These are phyloP conservation scores for Philypnodon macrostomus DNA, from an alignment of 2,797 vertebrate genomes.

Conservation along the genomic window DNA sequence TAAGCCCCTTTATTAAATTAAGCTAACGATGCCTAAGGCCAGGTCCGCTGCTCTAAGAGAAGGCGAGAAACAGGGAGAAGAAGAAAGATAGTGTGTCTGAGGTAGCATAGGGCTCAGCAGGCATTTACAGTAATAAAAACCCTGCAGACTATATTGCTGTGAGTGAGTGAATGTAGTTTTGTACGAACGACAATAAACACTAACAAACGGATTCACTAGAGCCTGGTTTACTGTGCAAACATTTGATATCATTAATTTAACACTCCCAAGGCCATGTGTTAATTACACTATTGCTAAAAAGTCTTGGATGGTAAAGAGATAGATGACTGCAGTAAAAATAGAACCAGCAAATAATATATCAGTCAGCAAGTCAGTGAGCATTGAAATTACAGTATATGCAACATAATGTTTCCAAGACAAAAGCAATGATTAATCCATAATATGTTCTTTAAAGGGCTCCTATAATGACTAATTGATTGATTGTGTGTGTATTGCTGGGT, in stretches of 20 bases:
- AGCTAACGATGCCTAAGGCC: slow-evolving; percentile 79
- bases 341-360: background rate
- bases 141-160: too few relatives aligned
- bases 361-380: too few relatives aligned
- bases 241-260: slow-evolving; percentile 9
- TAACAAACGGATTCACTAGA: too few relatives aligned
- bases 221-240: slow-evolving; percentile 29
- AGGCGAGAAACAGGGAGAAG: slow-evolving; percentile 26
- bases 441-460: slow-evolving; percentile 17
- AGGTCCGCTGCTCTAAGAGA: slow-evolving; percentile 62
- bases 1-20: slow-evolving; percentile 83
- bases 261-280: slow-evolving; percentile 17
- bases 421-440: too few relatives aligned
- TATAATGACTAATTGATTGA: slow-evolving; percentile 39
- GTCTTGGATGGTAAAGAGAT: slow-evolving; percentile 1
- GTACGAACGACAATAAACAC: too few relatives aligned
- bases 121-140: background rate
- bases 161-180: too few relatives aligned
- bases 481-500: slow-evolving; percentile 21
- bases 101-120: slow-evolving; percentile 38
- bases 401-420: too few relatives aligned
- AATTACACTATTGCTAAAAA: slow-evolving; percentile 20
- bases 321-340: too few relatives aligned
- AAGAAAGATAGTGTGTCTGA: slow-evolving; percentile 31
- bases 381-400: too few relatives aligned